Conservation (phyloP, 2,888 invertebrate genomes). For the Zootermopsis nevadensis region DNA sequence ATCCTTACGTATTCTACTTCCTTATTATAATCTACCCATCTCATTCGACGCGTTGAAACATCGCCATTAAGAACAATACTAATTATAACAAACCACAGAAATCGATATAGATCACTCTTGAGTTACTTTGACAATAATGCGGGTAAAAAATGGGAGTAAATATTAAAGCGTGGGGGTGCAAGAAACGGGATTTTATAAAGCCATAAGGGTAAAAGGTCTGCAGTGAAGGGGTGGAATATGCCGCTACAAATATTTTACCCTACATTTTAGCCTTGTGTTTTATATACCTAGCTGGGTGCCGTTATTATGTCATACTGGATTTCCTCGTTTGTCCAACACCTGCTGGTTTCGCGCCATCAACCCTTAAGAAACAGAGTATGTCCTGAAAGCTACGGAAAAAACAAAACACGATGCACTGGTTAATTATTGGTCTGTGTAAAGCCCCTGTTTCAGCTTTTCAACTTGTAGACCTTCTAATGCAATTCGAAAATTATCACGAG, state of each 20-base stretch:
- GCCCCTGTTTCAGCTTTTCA: no score
- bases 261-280: conserved; percentile 5
- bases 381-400: neutral
- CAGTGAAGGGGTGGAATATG: conserved; percentile 25
- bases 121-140: neutral
- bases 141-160: neutral
- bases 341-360: conserved; percentile 33
- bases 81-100: neutral
- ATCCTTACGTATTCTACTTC: no score
- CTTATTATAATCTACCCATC: no score
- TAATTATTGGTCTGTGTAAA: no score
- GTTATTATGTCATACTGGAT: conserved; percentile 32
- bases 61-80: no score
- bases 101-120: conserved; percentile 7
- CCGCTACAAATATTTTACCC: conserved; percentile 19
- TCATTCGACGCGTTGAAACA: no score
- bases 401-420: no score
- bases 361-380: conserved; percentile 33
- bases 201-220: neutral
- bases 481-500: no score
- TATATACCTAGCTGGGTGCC: neutral
- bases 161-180: neutral
- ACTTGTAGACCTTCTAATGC: no score
- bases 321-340: conserved; percentile 18
- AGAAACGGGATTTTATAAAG: conserved; percentile 31